Evolutionary conservation across 2,797 vertebrate species (phyloP).

Genomic region (Hydrophis major): DNA sequence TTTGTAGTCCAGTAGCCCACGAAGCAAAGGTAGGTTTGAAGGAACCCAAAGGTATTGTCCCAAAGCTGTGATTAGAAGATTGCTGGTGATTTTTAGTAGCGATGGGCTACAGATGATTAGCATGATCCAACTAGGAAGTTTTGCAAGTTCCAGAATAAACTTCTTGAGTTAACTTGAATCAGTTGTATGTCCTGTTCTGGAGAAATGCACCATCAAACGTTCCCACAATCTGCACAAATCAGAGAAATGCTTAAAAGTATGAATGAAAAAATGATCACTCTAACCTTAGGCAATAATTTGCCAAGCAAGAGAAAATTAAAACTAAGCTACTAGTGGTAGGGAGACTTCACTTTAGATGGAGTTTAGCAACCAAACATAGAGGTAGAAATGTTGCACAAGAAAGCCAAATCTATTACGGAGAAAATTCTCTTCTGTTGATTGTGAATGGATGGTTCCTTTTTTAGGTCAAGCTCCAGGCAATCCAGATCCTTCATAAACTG

Average conservation of each 20-base stretch:
- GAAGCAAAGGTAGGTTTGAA: neutral
- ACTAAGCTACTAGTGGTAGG: neutral
- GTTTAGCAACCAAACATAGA: neutral
- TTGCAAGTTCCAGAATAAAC: neutral
- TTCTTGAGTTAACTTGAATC: neutral
- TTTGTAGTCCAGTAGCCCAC: accelerated
- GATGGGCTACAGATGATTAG: too few species aligned
- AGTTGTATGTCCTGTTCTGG: neutral
- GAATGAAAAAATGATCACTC: neutral
- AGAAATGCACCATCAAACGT: neutral
- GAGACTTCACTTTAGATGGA: neutral
- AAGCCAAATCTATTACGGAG: neutral
- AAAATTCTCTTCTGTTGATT: neutral
- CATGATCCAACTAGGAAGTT: neutral
- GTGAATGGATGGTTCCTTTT: neutral
- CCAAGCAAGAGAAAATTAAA: neutral
- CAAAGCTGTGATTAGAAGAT: neutral
- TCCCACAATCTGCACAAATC: neutral
- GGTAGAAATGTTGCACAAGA: too few species aligned
- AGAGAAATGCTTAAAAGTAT: neutral
- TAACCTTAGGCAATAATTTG: neutral
- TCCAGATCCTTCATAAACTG: neutral
- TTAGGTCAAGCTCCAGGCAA: neutral
- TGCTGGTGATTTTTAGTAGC: neutral
- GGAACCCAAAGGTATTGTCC: neutral